Evolutionary conservation across 1,140 invertebrate genomes (phyloP).

Genomic region (Acromyrmex echinatior): DNA sequence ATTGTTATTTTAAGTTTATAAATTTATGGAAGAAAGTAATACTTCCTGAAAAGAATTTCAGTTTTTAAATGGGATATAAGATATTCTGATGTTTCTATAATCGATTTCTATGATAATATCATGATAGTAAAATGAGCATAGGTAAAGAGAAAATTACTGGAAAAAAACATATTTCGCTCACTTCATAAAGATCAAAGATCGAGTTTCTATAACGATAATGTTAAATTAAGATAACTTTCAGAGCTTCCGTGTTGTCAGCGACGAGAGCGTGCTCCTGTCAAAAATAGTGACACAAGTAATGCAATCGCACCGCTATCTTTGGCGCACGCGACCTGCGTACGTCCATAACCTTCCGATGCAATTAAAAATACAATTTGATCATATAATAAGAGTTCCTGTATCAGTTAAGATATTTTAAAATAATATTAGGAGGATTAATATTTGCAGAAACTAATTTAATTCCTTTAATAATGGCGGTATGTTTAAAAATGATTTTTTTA

Average conservation of each 20-base stretch:
- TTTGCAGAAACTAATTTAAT: background rate
- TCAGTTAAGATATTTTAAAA: background rate
- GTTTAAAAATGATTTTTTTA: background rate
- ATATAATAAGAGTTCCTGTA: background rate
- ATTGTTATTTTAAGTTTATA: background rate
- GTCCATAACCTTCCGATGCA: constrained; percentile 48
- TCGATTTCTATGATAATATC: background rate
- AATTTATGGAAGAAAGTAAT: background rate
- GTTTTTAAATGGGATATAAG: background rate
- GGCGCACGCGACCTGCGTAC: constrained; percentile 18
- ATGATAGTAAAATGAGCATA: background rate
- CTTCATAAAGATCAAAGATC: background rate
- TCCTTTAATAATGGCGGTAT: background rate
- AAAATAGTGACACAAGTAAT: constrained; percentile 50
- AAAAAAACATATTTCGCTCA: background rate
- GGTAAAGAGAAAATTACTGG: background rate
- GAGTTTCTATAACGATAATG: constrained; percentile 39
- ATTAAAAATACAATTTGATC: constrained; percentile 37
- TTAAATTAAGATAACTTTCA: constrained; percentile 37
- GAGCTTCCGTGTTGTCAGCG: constrained; percentile 34
- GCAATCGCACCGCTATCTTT: constrained; percentile 61
- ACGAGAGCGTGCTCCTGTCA: constrained; percentile 2
- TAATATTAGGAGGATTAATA: background rate
- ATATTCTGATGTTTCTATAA: background rate
- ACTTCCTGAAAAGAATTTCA: background rate